Base-by-base conservation (phyloP, 2,888 invertebrate genomes). In the Kuschelorhynchus macadamiae region DNA sequence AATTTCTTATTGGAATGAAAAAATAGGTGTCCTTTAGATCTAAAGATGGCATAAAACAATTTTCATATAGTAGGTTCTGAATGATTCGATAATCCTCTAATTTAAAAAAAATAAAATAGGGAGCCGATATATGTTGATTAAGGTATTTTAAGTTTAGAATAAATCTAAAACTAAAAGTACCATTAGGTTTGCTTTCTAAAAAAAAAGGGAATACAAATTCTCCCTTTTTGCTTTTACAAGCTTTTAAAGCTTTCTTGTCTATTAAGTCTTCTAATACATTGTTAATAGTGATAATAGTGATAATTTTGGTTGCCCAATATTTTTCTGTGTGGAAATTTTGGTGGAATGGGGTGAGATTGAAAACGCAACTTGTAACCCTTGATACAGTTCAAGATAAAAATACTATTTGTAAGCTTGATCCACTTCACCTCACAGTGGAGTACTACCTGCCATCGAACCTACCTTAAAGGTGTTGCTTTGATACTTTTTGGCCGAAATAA, bases 21-120 rank as follows among this genome's bases (percentile, higher is more conserved):
- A 44, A 44, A 50, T 32, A 50, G 7, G 33, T 30, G 16, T 50
- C 50, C 25, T 20, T 9, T 30, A 50, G 50, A 17, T 50, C 50
- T 5, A 50, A 17, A 12, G 50, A 9, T n/a, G 50, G n/a, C 50
- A 50, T 50, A n/a, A 9, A 50, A 30, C 30, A 12, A 17, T 14
- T 14, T 14, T 30, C 7, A 33, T 32, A 50, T 16, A 50, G 16
- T 30, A 50, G 21, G 8, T 50, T 30, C 11, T 30, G 50, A 50
- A 17, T 30, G 25, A 30, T 50, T 50, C 50, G 11, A 25, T 30
- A 50, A 33, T 50, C 50, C 12, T 50, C 50, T 12, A 50, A 12
- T 14, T 50, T 50, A 33, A 50, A n/a, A n/a, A n/a, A n/a, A n/a
- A n/a, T n/a, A n/a, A n/a, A 50, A 12, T 44, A 18, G 4, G 44